These are phyloP conservation scores for Campylomormyrus tamandua DNA, from an alignment of 2,113 vertebrate genomes.

Conservation along the genomic window DNA sequence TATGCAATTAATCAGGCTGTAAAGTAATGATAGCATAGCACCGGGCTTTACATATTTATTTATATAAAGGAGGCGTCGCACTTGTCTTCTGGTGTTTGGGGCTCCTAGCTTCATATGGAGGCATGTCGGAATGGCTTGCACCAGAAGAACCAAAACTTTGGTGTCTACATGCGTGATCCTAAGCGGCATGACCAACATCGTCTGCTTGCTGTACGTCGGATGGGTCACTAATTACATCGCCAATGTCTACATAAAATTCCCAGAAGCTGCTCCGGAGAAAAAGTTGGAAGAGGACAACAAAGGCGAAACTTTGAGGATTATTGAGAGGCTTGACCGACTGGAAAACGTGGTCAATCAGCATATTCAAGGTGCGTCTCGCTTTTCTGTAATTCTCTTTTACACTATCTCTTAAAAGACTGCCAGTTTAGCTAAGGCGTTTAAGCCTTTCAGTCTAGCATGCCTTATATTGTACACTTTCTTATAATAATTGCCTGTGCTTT, in stretches of 20 bases:
- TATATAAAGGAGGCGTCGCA: slow-evolving; percentile 32
- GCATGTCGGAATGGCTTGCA: slow-evolving; percentile 91
- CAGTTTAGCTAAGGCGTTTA: neutral
- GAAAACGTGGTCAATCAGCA: slow-evolving; percentile 97
- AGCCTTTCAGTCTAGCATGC: neutral
- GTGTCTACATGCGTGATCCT: slow-evolving; percentile 98
- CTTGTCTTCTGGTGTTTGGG: slow-evolving; percentile 49
- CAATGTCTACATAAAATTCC: slow-evolving; percentile 88
- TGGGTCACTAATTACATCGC: slow-evolving; percentile 98
- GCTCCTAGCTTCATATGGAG: slow-evolving; percentile 74
- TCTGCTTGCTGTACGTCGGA: slow-evolving; percentile 93
- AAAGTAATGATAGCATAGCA: neutral
- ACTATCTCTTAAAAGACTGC: neutral
- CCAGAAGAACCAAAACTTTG: slow-evolving; percentile 98
- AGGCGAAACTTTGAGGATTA: slow-evolving; percentile 90
- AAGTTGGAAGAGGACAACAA: slow-evolving; percentile 86
- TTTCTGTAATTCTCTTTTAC: slow-evolving; percentile 5
- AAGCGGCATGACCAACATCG: slow-evolving; percentile 96
- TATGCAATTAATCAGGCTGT: neutral
- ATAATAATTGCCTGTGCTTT: neutral
- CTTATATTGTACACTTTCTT: neutral
- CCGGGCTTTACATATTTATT: slow-evolving; percentile 24
- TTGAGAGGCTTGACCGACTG: slow-evolving; percentile 88
- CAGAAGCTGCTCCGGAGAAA: slow-evolving; percentile 79
- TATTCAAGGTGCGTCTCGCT: slow-evolving; percentile 79